Evolutionary conservation across 1,140 invertebrate species (phyloP), one percentile per base, ranked within the genome.

Genomic region (Ectropis grisescens): DNA sequence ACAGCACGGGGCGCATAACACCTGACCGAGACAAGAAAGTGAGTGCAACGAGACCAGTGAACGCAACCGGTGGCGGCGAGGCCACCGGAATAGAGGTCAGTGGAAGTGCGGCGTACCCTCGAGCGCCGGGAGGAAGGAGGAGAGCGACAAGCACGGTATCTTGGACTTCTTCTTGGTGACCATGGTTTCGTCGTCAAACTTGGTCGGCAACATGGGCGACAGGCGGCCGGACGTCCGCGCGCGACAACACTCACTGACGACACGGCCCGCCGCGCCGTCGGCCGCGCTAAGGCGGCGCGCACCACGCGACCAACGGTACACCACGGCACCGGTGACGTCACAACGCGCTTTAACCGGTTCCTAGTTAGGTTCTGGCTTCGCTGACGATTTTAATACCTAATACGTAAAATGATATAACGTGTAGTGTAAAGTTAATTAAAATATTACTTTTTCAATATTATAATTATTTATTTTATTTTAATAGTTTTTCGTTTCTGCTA

Each of bases 81-180:
- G 70, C 65, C 70, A 64, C 39, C 30, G 47, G 19, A n/a, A 19
- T 19, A 19, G 16, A 4, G 8, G 3, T 8, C 16, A 19, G 16
- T 19, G 16, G 8, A 19, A 3, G 16, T 19, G 8, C 8, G 16
- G 48, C 51, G 61, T 79, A 79, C 75, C 75, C 75, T 80, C 75
- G 52, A 80, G 39, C 22, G 75, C 75, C 33, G 71, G 71, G 15
- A 80, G 64, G 57, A 80, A 71, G 14, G 75, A 68, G 1, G 75
- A 68, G 30, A 80, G 49, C 39, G 75, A 76, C 23, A 80, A 45
- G 47, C 75, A 80, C 55, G 75, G 71, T 67, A 80, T 80, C 56
- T 76, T 80, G 4, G 65, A 74, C 34, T 80, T 80, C 65, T 80
- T 80, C 61, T 80, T 76, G 44, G 68, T 69, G 31, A 80, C 69